Evolutionary conservation across 2,797 vertebrate species (phyloP).

Genomic region (Liasis olivaceus): DNA sequence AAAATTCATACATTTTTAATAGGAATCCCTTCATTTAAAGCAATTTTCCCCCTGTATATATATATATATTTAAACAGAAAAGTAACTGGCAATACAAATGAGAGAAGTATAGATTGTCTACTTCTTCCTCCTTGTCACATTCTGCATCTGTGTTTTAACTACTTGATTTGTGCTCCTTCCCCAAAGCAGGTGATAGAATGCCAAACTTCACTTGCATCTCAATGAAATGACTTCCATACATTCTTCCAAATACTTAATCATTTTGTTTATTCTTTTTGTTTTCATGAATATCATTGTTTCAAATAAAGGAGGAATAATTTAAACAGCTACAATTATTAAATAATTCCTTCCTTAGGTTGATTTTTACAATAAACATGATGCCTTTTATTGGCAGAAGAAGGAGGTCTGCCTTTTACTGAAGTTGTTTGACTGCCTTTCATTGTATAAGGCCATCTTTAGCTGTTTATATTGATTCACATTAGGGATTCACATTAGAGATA

Average conservation of each 20-base stretch:
- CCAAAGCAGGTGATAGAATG: neutral
- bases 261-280: slow-evolving; percentile 29
- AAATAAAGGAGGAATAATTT: slow-evolving; percentile 46
- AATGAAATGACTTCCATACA: slow-evolving; percentile 35
- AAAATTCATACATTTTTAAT: neutral
- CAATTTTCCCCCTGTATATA: neutral
- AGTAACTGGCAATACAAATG: neutral
- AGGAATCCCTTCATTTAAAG: neutral
- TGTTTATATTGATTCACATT: slow-evolving; percentile 63
- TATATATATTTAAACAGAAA: no score
- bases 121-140: slow-evolving; percentile 8
- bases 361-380: neutral
- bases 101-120: neutral
- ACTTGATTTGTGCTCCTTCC: neutral
- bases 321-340: slow-evolving; percentile 52
- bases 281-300: slow-evolving; percentile 57
- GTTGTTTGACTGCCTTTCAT: slow-evolving; percentile 62
- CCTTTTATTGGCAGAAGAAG: slow-evolving; percentile 6
- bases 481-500: slow-evolving; percentile 57
- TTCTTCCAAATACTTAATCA: slow-evolving; percentile 44
- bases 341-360: slow-evolving; percentile 32
- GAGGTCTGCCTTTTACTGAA: slow-evolving; percentile 29
- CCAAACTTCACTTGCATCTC: slow-evolving; percentile 19
- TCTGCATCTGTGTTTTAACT: neutral
- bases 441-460: slow-evolving; percentile 55